Base-by-base conservation (phyloP, 2,113 vertebrate species). In the Nematolebias whitei region DNA sequence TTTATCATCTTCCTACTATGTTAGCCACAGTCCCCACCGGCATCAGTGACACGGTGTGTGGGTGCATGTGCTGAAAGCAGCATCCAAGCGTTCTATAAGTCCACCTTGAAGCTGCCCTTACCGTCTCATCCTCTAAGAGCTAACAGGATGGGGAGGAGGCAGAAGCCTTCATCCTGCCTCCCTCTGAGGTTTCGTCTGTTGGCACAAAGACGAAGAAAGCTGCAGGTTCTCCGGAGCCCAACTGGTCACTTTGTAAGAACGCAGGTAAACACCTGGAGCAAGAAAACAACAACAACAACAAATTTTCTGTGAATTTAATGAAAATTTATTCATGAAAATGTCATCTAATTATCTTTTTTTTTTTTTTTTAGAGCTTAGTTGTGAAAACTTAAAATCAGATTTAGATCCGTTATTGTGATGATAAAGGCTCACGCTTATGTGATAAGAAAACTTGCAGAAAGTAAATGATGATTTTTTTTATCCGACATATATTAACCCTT, bases 101-200 rank as follows among this genome's bases (percentile, higher is more conserved):
- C 85, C 82, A 82, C 82, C 87, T 87, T 85, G 74, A 87, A 80
- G 84, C 66, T 54, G 68, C 44, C 53, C 68, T 74, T 61, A 80
- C 64, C 52, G 67, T 76, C 77, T 81, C 43, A n/a, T 78, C 41
- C 63, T 59, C 77, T 80, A 39, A 65, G 79, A 75, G 71, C 64
- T 26, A 66, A 69, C 19, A 32, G 52, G 52, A 39, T n/a, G 76
- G 54, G 66, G 80, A 83, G 54, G 54, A 76, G 61, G 72, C 45
- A 68, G 29, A 71, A 59, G 49, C 54, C 74, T 78, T 80, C 59
- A 65, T 76, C 69, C 41, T 52, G 18, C 51, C 54, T 53, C 62
- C 57, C 55, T 72, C 74, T 68, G 69, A 68, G 66, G 63, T 54
- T 43, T 51, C 48, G 60, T 48, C 53, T 4, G 78, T 84, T 79